Evolutionary conservation across 2,797 vertebrate species (phyloP), one percentile per base, ranked within the genome.

Genomic region (Margarornis squamiger): DNA sequence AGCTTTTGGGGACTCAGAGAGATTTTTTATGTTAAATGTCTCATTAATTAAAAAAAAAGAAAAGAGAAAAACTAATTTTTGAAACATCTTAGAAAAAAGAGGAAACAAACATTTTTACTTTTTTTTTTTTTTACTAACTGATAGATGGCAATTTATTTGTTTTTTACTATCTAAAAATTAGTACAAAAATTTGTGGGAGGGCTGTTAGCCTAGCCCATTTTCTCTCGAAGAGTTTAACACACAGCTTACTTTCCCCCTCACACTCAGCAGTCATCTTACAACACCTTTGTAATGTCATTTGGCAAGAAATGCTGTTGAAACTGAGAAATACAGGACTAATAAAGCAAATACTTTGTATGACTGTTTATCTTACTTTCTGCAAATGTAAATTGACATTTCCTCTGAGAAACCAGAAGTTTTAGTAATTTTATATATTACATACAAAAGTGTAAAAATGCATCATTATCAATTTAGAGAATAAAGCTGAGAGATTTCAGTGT

Each of bases 1-100:
- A 15, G 32, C 7, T 21, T 9, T 36, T 30, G 26, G 3, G 20
- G 2, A 3, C 1, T 14, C 15, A 27, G 24, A 8, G 14, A 27
- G 3, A 8, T 34, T 67, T 32, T 86, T 29, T 41, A 52, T 32
- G 30, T 24, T n/a, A 6, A 36, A 26, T 46, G 5, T 30, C 12
- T 62, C 20, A 54, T 4, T 20, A 45, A 45, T n/a, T n/a, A 43
- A 43, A 19, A 73, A 81, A 52, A 68, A 61, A 6, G 59, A 76
- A 65, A 52, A 26, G 10, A 11, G 17, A 52, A 52, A 52, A 52
- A 5, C 2, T 1, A 18, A 26, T 54, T 67, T 62, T 34, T 19
- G 9, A 73, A 79, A 68, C 20, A 30, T 16, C 9, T 54, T 52
- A 45, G 32, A 18, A 46, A 59, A 52, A 39, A 70, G 23, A 58